Base-by-base conservation (phyloP, 2,113 vertebrate genomes). In the Oreochromis spilurus region DNA sequence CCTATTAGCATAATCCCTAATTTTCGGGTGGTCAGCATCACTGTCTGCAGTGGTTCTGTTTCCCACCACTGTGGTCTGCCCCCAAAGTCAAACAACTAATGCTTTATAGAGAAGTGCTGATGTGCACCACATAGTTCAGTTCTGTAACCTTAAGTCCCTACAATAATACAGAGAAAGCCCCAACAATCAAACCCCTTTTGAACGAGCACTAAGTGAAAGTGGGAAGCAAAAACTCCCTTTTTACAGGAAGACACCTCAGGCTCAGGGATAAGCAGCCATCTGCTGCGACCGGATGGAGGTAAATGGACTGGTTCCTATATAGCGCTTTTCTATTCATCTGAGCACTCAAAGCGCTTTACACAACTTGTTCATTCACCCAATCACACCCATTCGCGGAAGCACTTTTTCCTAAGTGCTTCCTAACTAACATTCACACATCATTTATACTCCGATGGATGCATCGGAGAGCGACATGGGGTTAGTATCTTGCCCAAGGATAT, bases 221-320 rank as follows among this genome's bases (percentile, higher is more conserved):
- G 31, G 58, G 9, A 31, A 62, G 58, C 5, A 36, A 36, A 62
- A 62, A 4, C 31, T n/a, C 58, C 4, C 58, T 62, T 36, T 62
- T 7, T 0, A 65, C 31, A 62, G 2, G 31, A 62, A 36, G 58
- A 36, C 17, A 12, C 58, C 17, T 62, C 58, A 0, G 0, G 29
- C 29, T 60, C 57, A 60, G 9, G 36, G 9, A 38, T 8, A 7
- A 34, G 16, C 29, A 60, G 16, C 57, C 57, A 19, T 19, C 57
- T 34, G 29, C 57, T 60, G 8, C 4, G 5, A 34, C 5, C 5
- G 1, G 29, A 19, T 19, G 29, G 58, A 19, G 58, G 26, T 26
- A 26, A 26, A 26, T 26, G 26, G 26, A 26, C 26, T 26, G 26
- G 3, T 26, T 26, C 26, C 4, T 26, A 26, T 26, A 26, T 26